These are phyloP conservation scores for Cebus imitator DNA, from an alignment of 2,113 vertebrate species.

Conservation along the genomic window DNA sequence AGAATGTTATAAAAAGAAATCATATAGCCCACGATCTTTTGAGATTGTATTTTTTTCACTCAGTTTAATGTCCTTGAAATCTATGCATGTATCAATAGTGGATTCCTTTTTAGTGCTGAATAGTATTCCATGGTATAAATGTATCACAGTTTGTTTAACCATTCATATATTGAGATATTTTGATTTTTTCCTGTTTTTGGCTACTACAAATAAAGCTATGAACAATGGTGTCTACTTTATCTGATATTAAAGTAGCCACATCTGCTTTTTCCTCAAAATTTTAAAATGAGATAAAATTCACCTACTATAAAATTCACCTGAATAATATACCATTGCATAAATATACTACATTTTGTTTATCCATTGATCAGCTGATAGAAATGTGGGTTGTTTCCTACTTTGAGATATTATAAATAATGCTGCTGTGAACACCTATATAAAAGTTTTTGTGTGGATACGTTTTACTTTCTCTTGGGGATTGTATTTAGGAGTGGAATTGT, in stretches of 20 bases:
- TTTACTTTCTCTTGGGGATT: not conserved
- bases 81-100: not conserved
- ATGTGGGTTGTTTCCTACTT: not conserved
- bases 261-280: not conserved
- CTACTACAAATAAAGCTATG: not conserved
- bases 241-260: not conserved
- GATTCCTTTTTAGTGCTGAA: not conserved
- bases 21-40: not conserved
- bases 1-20: not conserved
- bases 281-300: not conserved
- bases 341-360: not conserved
- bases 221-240: not conserved
- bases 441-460: not conserved
- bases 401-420: not conserved
- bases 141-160: not conserved
- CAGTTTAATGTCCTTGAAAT: not conserved
- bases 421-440: not conserved
- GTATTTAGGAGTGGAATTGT: not conserved
- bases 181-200: not conserved
- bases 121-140: not conserved
- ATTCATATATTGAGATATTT: not conserved
- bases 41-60: not conserved
- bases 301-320: not conserved
- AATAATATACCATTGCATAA: not conserved
- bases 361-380: not conserved